Base-by-base conservation (phyloP, 2,888 invertebrate genomes). In the Cepaea hortensis region DNA sequence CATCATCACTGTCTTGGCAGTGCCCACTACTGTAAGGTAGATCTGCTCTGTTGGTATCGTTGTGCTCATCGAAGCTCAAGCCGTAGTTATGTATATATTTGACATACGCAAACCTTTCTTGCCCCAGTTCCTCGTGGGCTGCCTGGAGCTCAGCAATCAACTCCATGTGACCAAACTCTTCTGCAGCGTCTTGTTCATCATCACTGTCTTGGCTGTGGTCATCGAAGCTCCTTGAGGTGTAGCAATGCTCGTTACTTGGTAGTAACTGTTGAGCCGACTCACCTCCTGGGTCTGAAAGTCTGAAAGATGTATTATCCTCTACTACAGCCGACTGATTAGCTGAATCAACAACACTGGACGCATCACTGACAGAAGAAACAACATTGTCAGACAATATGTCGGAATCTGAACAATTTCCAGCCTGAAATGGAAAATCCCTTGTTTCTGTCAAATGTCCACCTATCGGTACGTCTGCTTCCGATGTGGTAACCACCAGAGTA, bases 161-260 rank as follows among this genome's bases (percentile, higher is more conserved):
- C 23, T 90, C 90, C 46, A 50, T 72, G 50, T 77, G 79, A 23
- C 79, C 55, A 89, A 88, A 15, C 77, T 85, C 9, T n/a, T 61
- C 65, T 23, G n/a, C 55, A 18, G 6, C n/a, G n/a, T 4, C 15
- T 3, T n/a, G 7, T 62, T 35, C 79, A 35, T 79, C 62, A 79
- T 3, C 35, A 18, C n/a, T 35, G n/a, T 77, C 61, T 3, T n/a
- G 35, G 11, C 35, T 15, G 23, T 79, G 61, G 35, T 23, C 11
- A 4, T 55, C 13, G 61, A 7, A 23, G 4, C 23, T 9, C 48
- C 3, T 3, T 23, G 61, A 79, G 61, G 48, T 61, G n/a, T 55
- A 61, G 55, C n/a, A 61, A 23, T 61, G 61, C 9, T 77, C 61
- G 3, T 61, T 55, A n/a, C 20, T 5, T 23, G 9, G 55, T n/a